Percentiles rank a stretch among this genome's conserved stretches.
These are phyloP conservation scores for Formica aserva DNA, from an alignment of 2,888 invertebrate genomes.

Conservation along the genomic window DNA sequence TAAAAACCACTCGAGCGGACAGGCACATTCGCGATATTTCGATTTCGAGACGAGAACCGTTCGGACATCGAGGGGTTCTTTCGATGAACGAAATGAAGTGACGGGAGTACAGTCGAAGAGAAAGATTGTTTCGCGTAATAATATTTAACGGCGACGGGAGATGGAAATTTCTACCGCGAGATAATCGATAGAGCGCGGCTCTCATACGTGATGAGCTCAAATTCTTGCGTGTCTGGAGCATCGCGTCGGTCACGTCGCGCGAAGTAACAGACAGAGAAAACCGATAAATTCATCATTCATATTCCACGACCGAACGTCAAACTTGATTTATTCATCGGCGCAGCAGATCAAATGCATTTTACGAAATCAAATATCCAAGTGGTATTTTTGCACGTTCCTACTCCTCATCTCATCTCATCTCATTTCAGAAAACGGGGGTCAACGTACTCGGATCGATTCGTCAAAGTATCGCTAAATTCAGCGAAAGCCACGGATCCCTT, in stretches of 20 bases:
- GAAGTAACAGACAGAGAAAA: constrained; percentile 56
- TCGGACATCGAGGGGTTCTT: constrained; percentile 33
- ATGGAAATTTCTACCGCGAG: constrained; percentile 7
- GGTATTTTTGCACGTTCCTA: constrained; percentile 18
- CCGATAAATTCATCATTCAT: constrained; percentile 58
- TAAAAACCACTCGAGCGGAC: constrained; percentile 64
- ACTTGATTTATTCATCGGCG: constrained; percentile 27
- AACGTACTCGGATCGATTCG: constrained; percentile 30
- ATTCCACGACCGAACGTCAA: constrained; percentile 25
- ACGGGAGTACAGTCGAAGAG: not conserved
- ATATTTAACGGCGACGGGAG: not conserved
- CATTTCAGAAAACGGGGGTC: constrained; percentile 16
- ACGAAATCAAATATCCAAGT: constrained; percentile 8
- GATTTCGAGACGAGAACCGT: constrained; percentile 65
- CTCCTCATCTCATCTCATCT: not conserved
- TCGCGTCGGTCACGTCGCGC: constrained; percentile 46
- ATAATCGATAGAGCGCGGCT: constrained; percentile 29
- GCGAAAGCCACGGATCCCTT: constrained; percentile 12
- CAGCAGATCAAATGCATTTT: not conserved
- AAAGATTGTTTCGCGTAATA: not conserved
- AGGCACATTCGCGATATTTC: constrained; percentile 62
- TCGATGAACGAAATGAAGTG: not conserved
- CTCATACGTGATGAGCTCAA: constrained; percentile 28
- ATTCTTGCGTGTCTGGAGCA: constrained; percentile 14
- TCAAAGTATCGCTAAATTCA: constrained; percentile 33